Base-by-base conservation (phyloP, 2,888 invertebrate genomes). In the Caenorhabditis virilis region DNA sequence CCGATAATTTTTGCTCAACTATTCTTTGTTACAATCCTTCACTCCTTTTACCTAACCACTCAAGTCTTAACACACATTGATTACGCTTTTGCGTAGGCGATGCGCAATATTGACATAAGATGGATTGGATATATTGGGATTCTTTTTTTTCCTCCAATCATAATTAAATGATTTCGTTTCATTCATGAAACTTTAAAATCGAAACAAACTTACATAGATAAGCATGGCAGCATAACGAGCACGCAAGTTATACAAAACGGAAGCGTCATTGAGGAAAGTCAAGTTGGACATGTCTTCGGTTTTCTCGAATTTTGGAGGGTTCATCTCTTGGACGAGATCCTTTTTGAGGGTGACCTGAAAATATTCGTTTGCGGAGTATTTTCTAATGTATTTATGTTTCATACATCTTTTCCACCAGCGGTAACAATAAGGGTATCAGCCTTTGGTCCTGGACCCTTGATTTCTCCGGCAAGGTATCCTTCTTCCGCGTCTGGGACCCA, bases 301-400 rank as follows among this genome's bases (percentile, higher is more conserved):
- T 90, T 95, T 95, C 88, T 95, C 95, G 89, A 92, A 95, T 89
- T 95, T 95, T 85, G 95, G 95, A 84, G 95, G 95, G 88, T 95
- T 95, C 87, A 95, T 94, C 89, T 95, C 95, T 86, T 88, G 89
- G 84, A 95, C 91, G 84, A 89, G 88, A 78, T 93, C 93, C 89
- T 92, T 92, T 88, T 91, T 92, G 86, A 91, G 87, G 82, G 88
- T 88, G 39, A 92, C 92, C 79, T 80, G 49, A 26, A 74, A 41
- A 27, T 20, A 38, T 11, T 11, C 5, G 27, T 23, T 26, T 25
- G 46, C 7, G 16, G 7, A 20, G 6, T 20, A 15, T 15, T 16
- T 5, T 3, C 15, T 6, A 15, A 3, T 13, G 16, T 46, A 25
- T 6, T 16, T 15, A 9, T 13, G 13, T 4, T 11, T 15, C 60